Evolutionary conservation across 64 coral and sea anemone genomes (phyloP).

Genomic region (Acropora yongei): DNA sequence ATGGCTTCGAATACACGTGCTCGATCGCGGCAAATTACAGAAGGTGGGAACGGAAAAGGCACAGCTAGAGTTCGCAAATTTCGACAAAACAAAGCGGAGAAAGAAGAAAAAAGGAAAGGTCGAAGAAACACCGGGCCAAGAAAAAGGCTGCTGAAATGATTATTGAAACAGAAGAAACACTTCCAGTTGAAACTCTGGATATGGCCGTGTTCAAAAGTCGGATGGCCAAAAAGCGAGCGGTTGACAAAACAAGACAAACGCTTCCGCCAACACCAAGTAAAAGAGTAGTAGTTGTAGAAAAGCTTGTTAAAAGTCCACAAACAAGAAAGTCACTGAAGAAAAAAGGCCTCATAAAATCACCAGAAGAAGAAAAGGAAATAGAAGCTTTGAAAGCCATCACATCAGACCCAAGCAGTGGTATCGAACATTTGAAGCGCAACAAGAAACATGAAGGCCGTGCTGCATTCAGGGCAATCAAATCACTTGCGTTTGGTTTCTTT

Average conservation of each 20-base stretch:
- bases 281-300: conserved; percentile 50
- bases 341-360: conserved; percentile 61
- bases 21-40: neutral
- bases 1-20: neutral
- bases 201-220: conserved; percentile 23
- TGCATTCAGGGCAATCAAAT: conserved; percentile 47
- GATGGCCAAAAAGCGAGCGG: conserved; percentile 37
- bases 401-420: conserved; percentile 10
- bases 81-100: neutral
- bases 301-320: conserved; percentile 19
- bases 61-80: conserved; percentile 38
- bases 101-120: conserved; percentile 56
- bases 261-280: conserved; percentile 32
- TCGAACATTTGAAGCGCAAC: conserved; percentile 22
- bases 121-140: conserved; percentile 28
- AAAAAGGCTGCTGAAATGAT: conserved; percentile 9
- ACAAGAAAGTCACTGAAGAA: conserved; percentile 47
- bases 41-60: conserved; percentile 4
- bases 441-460: conserved; percentile 15
- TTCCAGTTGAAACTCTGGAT: neutral
- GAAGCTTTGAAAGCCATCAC: conserved; percentile 32
- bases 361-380: conserved; percentile 61
- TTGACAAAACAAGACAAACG: conserved; percentile 51
- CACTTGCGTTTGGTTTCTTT: conserved; percentile 47
- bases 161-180: conserved; percentile 6